A percentile compares a stretch with the other conserved stretches of the same genome.
Conservation (phyloP, 35 echinoderm and acorn worm species). For the Stichopus chloronotus region DNA sequence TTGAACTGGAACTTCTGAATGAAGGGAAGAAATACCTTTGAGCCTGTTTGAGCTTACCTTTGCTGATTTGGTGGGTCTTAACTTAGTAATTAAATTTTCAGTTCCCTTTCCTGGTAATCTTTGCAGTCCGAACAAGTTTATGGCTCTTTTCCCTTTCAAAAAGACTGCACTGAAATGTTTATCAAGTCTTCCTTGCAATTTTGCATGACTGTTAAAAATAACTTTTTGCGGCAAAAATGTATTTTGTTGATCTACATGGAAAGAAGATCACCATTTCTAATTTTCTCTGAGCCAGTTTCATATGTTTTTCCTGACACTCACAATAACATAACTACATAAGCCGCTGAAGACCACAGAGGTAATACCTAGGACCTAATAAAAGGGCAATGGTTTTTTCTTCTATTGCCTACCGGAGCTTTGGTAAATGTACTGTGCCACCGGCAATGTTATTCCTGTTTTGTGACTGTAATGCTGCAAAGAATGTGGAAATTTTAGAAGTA, state of each 20-base stretch:
- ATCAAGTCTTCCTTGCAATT: not conserved
- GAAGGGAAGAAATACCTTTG: too few relatives aligned
- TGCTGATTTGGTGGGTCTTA: too few relatives aligned
- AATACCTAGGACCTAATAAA: constrained; percentile 1
- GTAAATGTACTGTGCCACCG: not conserved
- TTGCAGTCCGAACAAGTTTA: too few relatives aligned
- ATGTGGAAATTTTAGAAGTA: not conserved
- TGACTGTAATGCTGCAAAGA: not conserved
- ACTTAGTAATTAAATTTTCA: too few relatives aligned
- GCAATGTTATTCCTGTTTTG: constrained; percentile 48
- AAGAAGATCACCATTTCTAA: not conserved
- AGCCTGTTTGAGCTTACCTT: too few relatives aligned
- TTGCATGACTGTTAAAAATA: not conserved
- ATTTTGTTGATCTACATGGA: not conserved
- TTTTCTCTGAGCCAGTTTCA: not conserved
- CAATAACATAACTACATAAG: constrained; percentile 9
- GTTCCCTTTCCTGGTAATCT: too few relatives aligned
- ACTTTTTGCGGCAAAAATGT: not conserved
- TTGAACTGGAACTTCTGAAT: too few relatives aligned
- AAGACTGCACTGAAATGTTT: too few relatives aligned
- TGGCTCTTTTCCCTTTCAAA: not conserved
- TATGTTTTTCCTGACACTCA: not conserved
- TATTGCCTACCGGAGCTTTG: not conserved
- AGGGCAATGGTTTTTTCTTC: not conserved
- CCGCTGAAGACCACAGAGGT: constrained; percentile 1